Evolutionary conservation across 2,888 invertebrate species (phyloP).

Genomic region (Ametastegia equiseti): DNA sequence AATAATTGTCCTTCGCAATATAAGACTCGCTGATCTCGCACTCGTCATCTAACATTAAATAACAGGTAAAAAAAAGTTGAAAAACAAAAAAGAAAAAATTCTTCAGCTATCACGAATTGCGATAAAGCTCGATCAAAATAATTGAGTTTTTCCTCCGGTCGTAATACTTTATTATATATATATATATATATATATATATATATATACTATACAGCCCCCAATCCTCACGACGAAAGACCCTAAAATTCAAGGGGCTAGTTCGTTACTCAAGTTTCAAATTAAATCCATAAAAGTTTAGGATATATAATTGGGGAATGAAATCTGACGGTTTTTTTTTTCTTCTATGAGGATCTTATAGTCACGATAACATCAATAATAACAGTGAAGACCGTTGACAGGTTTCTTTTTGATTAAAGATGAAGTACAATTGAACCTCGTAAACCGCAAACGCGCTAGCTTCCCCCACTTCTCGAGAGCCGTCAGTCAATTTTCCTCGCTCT

Average conservation of each 20-base stretch:
- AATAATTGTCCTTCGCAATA: conserved; percentile 39
- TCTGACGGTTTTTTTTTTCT: too few relatives aligned
- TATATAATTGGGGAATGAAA: too few relatives aligned
- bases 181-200: background rate
- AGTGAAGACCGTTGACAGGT: background rate
- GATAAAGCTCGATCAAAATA: background rate
- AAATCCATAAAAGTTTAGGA: too few relatives aligned
- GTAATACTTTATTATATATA: too few relatives aligned
- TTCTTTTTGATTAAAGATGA: background rate
- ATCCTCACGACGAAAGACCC: too few relatives aligned
- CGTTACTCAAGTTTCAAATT: too few relatives aligned
- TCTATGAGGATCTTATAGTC: too few relatives aligned
- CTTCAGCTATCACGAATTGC: background rate
- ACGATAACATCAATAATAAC: background rate
- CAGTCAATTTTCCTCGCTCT: too few relatives aligned
- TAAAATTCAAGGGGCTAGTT: too few relatives aligned
- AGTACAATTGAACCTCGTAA: too few relatives aligned
- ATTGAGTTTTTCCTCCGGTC: background rate
- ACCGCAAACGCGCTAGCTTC: too few relatives aligned
- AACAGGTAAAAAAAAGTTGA: background rate
- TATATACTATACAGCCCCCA: background rate
- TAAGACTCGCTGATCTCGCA: background rate
- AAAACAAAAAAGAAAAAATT: background rate
- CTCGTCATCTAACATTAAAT: background rate
- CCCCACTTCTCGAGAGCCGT: too few relatives aligned